Conservation (phyloP, 2,797 vertebrate genomes). For the Periparus ater region DNA sequence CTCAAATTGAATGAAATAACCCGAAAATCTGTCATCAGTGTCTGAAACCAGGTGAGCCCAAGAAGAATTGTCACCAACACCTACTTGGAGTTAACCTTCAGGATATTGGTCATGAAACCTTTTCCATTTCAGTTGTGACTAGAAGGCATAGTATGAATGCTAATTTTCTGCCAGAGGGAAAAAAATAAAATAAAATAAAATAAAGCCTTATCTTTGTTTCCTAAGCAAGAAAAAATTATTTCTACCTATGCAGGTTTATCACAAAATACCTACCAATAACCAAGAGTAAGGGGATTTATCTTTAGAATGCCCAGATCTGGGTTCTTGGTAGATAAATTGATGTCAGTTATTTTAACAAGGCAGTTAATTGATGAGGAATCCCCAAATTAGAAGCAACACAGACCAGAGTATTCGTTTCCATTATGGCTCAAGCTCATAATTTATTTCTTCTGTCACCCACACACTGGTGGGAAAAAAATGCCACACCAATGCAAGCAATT, state of each 20-base stretch:
- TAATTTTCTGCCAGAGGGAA: not conserved
- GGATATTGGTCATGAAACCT: not conserved
- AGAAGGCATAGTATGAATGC: not conserved
- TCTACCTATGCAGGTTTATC: not conserved
- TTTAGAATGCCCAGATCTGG: not conserved
- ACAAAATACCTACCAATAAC: not conserved
- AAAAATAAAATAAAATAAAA: not conserved
- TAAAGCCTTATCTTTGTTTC: not conserved
- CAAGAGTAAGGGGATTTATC: not conserved
- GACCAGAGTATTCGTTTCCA: not conserved
- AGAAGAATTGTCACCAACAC: not conserved
- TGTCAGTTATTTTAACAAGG: not conserved
- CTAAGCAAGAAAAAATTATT: not conserved
- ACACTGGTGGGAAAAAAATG: not conserved
- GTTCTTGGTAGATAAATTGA: not conserved
- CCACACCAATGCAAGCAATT: not conserved
- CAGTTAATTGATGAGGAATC: not conserved
- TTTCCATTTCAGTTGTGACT: not conserved
- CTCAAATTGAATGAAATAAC: not conserved
- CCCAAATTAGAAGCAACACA: not conserved
- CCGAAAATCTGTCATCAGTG: not conserved
- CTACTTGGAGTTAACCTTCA: not conserved
- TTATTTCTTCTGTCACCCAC: not conserved
- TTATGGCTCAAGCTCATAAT: accelerated
- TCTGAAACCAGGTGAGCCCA: not conserved